Evolutionary conservation across 92 coral and sea anemone species (phyloP).

Genomic region (Palythoa caribaeorum): DNA sequence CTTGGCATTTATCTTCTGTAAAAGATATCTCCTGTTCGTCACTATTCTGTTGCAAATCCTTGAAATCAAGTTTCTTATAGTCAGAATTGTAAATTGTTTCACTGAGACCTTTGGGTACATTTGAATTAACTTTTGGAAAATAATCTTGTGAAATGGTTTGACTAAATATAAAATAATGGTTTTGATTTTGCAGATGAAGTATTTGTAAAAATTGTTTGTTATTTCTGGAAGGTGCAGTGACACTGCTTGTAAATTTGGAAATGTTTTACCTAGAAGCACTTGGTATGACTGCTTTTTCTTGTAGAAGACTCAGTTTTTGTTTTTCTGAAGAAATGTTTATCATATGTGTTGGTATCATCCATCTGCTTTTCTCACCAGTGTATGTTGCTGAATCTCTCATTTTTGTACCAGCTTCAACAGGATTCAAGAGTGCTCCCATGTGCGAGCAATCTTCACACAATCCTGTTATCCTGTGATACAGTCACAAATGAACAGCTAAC

Average conservation of each 20-base stretch:
- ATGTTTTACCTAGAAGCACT: conserved; percentile 21
- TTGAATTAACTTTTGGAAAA: conserved; percentile 26
- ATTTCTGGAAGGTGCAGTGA: conserved; percentile 25
- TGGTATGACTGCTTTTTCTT: conserved; percentile 14
- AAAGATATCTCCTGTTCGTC: conserved; percentile 27
- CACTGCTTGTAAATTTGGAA: conserved; percentile 14
- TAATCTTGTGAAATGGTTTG: conserved; percentile 17
- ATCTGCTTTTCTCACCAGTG: conserved; percentile 56
- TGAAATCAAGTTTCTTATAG: conserved; percentile 1
- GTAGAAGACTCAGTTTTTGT: conserved; percentile 25
- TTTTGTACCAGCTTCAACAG: conserved; percentile 26
- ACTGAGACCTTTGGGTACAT: conserved; percentile 32
- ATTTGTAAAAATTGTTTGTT: conserved; percentile 16
- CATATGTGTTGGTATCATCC: conserved; percentile 37
- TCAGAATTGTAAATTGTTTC: conserved; percentile 29
- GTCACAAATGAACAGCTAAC: conserved; percentile 45
- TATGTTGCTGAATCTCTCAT: conserved; percentile 50
- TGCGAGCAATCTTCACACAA: no score
- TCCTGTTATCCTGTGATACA: conserved; percentile 26
- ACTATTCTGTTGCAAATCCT: conserved; percentile 31
- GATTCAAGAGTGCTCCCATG: no score
- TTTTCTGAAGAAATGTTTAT: conserved; percentile 37
- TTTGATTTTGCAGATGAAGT: conserved; percentile 17
- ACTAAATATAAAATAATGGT: background rate
- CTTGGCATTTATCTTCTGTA: conserved; percentile 18